Percentiles rank a stretch among this genome's conserved stretches.
Evolutionary conservation across 2,797 vertebrate genomes (phyloP).

Genomic region (Myotis pilosus): DNA sequence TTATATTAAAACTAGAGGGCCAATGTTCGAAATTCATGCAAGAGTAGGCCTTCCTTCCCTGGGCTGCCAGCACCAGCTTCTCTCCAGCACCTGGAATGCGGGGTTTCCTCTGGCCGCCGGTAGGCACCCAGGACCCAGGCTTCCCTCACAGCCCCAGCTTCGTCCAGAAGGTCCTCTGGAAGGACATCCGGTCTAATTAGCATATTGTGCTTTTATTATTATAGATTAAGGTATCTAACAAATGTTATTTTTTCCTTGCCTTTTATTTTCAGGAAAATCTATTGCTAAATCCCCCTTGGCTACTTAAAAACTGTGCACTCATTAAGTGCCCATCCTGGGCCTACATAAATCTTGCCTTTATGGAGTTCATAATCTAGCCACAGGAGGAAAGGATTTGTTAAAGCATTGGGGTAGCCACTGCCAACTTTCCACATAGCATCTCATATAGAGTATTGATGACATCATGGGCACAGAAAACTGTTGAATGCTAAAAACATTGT

Average conservation of each 20-base stretch:
- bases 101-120: too few species aligned
- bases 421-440: background rate
- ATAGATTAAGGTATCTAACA: background rate
- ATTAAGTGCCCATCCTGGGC: background rate
- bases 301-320: background rate
- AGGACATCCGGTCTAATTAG: too few species aligned
- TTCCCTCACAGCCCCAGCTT: too few species aligned
- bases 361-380: background rate
- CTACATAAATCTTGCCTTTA: background rate
- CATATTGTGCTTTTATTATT: too few species aligned
- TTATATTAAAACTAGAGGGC: background rate
- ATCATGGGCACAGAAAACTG: background rate
- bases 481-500: background rate
- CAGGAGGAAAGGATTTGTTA: background rate
- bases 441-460: background rate
- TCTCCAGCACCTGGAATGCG: accelerated
- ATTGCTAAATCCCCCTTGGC: background rate
- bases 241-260: background rate
- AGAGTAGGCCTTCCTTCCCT: too few species aligned
- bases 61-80: too few species aligned
- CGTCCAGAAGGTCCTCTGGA: too few species aligned
- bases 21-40: too few species aligned
- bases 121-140: too few species aligned
- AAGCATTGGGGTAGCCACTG: background rate
- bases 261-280: background rate